Percentiles rank a stretch among this genome's conserved stretches.
These are phyloP conservation scores for Sarcophaga variegata DNA, from an alignment of 2,888 invertebrate species.

Conservation along the genomic window DNA sequence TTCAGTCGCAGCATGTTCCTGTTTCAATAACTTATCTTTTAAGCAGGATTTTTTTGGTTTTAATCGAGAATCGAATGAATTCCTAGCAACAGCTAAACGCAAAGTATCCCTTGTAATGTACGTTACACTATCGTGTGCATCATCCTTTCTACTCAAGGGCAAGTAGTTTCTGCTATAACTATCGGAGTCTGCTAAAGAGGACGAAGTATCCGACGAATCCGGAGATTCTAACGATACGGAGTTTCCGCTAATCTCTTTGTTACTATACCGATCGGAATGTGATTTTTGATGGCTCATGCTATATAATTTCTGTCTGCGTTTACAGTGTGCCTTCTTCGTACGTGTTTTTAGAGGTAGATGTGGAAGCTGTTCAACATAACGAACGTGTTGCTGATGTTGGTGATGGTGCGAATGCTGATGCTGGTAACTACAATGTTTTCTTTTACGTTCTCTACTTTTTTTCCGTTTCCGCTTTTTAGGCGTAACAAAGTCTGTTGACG, in stretches of 20 bases:
- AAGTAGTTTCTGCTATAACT: slow-evolving; percentile 1
- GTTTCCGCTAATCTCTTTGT: slow-evolving; percentile 34
- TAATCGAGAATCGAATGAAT: slow-evolving; percentile 14
- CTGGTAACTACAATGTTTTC: slow-evolving; percentile 55
- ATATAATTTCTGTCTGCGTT: slow-evolving; percentile 57
- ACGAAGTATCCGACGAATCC: slow-evolving; percentile 42
- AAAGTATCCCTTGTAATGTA: slow-evolving; percentile 57
- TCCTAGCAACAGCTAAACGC: slow-evolving; percentile 56
- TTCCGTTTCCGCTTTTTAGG: slow-evolving; percentile 70
- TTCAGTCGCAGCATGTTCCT: slow-evolving; percentile 18
- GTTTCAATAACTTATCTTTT: slow-evolving; percentile 57
- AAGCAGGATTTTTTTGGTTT: slow-evolving; percentile 39
- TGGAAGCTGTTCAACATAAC: slow-evolving; percentile 22
- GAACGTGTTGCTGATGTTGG: slow-evolving; percentile 48
- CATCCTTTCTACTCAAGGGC: slow-evolving; percentile 4
- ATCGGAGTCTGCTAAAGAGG: slow-evolving; percentile 43
- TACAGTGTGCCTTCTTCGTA: slow-evolving; percentile 48
- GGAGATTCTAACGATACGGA: slow-evolving; percentile 29
- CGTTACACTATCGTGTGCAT: slow-evolving; percentile 30
- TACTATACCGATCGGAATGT: slow-evolving; percentile 26
- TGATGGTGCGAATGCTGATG: slow-evolving; percentile 66
- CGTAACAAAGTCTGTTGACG: slow-evolving; percentile 70
- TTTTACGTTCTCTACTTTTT: slow-evolving; percentile 61
- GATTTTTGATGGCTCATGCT: slow-evolving; percentile 51
- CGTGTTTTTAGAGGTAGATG: slow-evolving; percentile 36